These are phyloP conservation scores for Acanthopagrus latus DNA, from an alignment of 2,797 vertebrate genomes.

Conservation along the genomic window DNA sequence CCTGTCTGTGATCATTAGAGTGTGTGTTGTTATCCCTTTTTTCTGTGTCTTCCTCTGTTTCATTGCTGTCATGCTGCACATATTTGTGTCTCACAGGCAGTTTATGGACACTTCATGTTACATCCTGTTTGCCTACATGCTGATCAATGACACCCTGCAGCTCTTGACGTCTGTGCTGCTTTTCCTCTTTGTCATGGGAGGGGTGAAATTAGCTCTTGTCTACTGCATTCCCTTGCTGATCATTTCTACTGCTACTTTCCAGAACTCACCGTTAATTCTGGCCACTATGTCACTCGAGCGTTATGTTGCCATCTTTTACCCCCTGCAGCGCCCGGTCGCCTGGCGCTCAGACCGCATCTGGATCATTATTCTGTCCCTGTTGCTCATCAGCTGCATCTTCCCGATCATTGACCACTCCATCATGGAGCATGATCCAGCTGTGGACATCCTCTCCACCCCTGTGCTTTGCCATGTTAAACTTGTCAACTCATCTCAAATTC, in stretches of 20 bases:
- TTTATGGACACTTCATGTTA: conserved; percentile 84
- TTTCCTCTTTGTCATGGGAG: conserved; percentile 73
- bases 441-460: conserved; percentile 57
- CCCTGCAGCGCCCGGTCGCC: conserved; percentile 70
- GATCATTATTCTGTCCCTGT: conserved; percentile 76
- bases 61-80: conserved; percentile 79
- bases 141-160: conserved; percentile 84
- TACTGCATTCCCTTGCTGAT: conserved; percentile 79
- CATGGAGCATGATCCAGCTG: conserved; percentile 12
- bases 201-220: conserved; percentile 67
- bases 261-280: conserved; percentile 83
- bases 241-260: conserved; percentile 75
- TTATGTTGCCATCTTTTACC: conserved; percentile 85
- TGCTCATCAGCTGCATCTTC: conserved; percentile 72
- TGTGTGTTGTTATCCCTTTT: conserved; percentile 80
- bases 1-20: conserved; percentile 76
- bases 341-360: conserved; percentile 84
- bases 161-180: conserved; percentile 80
- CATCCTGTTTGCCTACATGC: conserved; percentile 84
- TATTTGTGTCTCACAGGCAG: conserved; percentile 81
- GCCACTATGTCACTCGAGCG: conserved; percentile 87
- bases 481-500: conserved; percentile 71
- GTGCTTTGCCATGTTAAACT: conserved; percentile 43
- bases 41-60: conserved; percentile 81
- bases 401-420: conserved; percentile 63